phyloP scores from a whole-genome alignment of 2,113 vertebrate genomes.

The Hemichromis elongatus region DNA sequence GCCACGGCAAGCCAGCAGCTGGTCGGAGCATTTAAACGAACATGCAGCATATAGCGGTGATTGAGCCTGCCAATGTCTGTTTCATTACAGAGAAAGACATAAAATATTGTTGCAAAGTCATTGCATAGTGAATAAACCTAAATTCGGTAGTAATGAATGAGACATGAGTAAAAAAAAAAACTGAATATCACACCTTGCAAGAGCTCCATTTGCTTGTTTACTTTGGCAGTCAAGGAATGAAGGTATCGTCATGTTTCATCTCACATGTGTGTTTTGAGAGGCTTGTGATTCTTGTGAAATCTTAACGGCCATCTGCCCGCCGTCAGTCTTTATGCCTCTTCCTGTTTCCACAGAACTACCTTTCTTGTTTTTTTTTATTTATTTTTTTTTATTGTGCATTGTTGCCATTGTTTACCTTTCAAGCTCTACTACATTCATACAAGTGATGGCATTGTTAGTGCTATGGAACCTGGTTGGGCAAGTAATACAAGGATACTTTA shows the following conservation, averaged over 20 bases:
- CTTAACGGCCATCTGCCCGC: not conserved
- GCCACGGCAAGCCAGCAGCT: not conserved
- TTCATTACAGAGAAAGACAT: not conserved
- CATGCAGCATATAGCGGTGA: not conserved
- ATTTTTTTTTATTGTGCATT: not conserved
- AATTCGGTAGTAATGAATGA: not conserved
- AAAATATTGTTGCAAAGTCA: not conserved
- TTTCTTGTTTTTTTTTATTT: not conserved
- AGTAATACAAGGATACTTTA: not conserved
- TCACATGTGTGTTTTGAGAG: not conserved
- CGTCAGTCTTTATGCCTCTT: not conserved
- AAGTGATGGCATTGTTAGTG: not conserved
- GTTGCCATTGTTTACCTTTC: not conserved
- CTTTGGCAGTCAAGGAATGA: not conserved
- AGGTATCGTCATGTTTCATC: not conserved
- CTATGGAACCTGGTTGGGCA: not conserved
- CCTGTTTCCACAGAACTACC: not conserved
- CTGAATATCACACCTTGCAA: not conserved
- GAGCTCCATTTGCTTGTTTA: not conserved
- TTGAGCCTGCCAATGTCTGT: not conserved
- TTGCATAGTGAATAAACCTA: not conserved
- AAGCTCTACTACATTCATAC: not conserved
- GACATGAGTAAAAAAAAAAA: not conserved
- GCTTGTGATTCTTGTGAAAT: not conserved
- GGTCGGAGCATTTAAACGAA: not conserved